Base-by-base conservation (phyloP, 2,797 vertebrate species). In the Lithobates sylvaticus region DNA sequence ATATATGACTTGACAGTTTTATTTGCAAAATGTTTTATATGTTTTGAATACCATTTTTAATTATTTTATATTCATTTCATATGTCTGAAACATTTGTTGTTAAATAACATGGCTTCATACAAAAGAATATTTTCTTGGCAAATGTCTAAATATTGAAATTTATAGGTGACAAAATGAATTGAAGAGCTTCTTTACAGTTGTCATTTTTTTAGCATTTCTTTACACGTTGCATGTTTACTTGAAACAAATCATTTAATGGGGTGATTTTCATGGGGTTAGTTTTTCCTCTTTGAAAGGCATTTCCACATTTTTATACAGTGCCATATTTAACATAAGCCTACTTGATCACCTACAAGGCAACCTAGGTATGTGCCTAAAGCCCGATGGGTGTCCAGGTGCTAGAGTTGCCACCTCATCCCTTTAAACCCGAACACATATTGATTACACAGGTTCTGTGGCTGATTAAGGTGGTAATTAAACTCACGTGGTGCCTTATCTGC, bases 11-110 rank as follows among this genome's bases (percentile, higher is more conserved):
- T 79, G 76, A 75, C 70, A 32, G 29, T 82, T 75, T 83, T 83
- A 83, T 83, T 73, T 83, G 71, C 67, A 73, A 78, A 72, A 71
- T 84, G 47, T 84, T 78, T 84, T 71, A 71, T 69, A 58, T 61
- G 42, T 77, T 39, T 58, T 76, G 29, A 70, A 83, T 75, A 42
- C 71, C 54, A 65, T 83, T 74, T 83, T 81, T 81, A 81, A 78
- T 78, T 78, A 32, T 81, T 81, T 58, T 70, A 47, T 81, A 80
- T 58, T 81, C 47, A 81, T 71, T 71, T 81, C 78, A 81, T 39
- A 81, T 68, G 50, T 70, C 78, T 8, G 65, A 81, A 50, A 58
- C 27, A 81, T 81, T 71, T 72, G 29, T 72, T 81, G 78, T 71
- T 71, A 32, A 72, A 72, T 39, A 23, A 21, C 78, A 32, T 36